Evolutionary conservation across 2,797 vertebrate genomes (phyloP).

Genomic region (Tadarida brasiliensis): DNA sequence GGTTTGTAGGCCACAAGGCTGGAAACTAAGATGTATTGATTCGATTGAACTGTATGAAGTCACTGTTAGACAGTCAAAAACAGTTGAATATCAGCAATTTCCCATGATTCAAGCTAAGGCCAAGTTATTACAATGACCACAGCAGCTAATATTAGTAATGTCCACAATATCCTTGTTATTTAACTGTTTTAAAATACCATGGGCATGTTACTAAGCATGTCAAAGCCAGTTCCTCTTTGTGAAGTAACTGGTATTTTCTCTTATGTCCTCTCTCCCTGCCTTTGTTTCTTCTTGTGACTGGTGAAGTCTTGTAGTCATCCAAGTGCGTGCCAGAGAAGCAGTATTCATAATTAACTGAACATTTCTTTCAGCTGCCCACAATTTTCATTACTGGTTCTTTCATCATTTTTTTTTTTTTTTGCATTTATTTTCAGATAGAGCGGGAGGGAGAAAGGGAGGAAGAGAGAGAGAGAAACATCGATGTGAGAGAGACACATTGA

Average conservation of each 20-base stretch:
- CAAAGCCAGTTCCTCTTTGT: slow-evolving; percentile 24
- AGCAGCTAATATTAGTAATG: background rate
- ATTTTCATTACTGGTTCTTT: slow-evolving; percentile 37
- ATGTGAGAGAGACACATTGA: no score
- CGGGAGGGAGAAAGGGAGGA: no score
- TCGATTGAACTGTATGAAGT: slow-evolving; percentile 8
- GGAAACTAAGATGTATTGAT: background rate
- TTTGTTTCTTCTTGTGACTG: slow-evolving; percentile 59
- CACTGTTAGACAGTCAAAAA: slow-evolving; percentile 23
- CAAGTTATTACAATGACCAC: background rate
- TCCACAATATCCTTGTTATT: background rate
- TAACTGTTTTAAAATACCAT: slow-evolving; percentile 46
- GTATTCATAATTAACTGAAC: slow-evolving; percentile 23
- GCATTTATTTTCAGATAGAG: no score
- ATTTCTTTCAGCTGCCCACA: slow-evolving; percentile 36
- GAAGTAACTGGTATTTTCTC: slow-evolving; percentile 37
- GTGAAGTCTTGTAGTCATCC: slow-evolving; percentile 30
- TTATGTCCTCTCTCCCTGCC: background rate
- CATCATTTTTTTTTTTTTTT: no score
- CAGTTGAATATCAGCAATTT: slow-evolving; percentile 3
- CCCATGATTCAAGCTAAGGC: slow-evolving; percentile 9
- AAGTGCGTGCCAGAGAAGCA: background rate
- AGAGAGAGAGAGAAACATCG: no score
- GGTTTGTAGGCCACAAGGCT: background rate
- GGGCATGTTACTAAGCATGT: background rate